These are phyloP conservation scores for Chaetodon trifascialis DNA, from an alignment of 2,113 vertebrate genomes.

Conservation along the genomic window DNA sequence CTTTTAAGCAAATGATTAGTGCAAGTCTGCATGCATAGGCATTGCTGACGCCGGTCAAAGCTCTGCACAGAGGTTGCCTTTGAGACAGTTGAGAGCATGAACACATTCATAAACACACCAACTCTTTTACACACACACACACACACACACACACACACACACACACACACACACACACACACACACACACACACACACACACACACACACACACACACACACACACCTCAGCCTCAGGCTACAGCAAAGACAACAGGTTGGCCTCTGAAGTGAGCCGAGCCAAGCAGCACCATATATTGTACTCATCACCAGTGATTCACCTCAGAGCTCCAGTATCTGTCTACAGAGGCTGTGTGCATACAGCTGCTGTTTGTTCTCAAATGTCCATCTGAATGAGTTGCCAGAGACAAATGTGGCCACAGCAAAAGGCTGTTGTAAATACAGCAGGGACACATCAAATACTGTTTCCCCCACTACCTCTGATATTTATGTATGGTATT, in stretches of 20 bases:
- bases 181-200: constrained; percentile 25
- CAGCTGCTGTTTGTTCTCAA: constrained; percentile 6
- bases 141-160: constrained; percentile 23
- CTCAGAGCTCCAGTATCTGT: constrained; percentile 7
- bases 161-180: constrained; percentile 27
- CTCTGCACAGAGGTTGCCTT: not conserved
- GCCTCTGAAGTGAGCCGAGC: not conserved
- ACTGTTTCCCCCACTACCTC: not conserved
- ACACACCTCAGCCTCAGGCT: constrained; percentile 12
- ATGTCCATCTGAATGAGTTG: constrained; percentile 20
- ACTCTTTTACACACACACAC: constrained; percentile 4
- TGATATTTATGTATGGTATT: not conserved
- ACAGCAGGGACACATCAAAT: constrained; percentile 33
- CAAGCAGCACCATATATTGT: not conserved
- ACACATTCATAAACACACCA: not conserved
- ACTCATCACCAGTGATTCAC: constrained; percentile 2
- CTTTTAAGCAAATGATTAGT: constrained; percentile 1
- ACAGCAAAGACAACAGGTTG: constrained; percentile 7
- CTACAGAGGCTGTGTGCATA: not conserved
- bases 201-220: constrained; percentile 18
- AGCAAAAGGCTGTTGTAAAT: constrained; percentile 38
- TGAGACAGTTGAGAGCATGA: not conserved
- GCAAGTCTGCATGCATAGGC: not conserved
- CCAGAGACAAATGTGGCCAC: constrained; percentile 16
- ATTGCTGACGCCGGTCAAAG: not conserved